Evolutionary conservation across 1,140 invertebrate species (phyloP).

Genomic region (Eulimnadia texana): DNA sequence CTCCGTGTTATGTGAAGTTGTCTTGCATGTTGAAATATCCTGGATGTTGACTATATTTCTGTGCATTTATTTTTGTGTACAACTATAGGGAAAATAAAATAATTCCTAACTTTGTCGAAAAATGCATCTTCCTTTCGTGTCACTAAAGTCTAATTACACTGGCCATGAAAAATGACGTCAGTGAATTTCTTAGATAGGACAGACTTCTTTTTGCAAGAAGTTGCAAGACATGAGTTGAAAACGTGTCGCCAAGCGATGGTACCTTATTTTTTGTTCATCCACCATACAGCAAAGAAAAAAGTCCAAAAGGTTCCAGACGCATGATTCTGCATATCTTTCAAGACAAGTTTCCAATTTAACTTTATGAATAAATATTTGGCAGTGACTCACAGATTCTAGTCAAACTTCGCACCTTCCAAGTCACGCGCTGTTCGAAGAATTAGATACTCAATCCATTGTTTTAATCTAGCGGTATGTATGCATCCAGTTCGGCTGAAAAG

Average conservation of each 20-base stretch:
- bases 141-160: too few species aligned
- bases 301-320: neutral
- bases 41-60: too few species aligned
- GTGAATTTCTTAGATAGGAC: neutral
- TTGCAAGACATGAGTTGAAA: neutral
- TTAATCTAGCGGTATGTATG: neutral
- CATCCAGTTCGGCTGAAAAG: neutral
- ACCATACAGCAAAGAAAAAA: neutral
- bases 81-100: too few species aligned
- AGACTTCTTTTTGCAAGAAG: neutral
- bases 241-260: neutral
- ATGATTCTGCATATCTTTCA: neutral
- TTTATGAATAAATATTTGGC: neutral
- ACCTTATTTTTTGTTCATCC: neutral
- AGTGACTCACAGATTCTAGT: neutral
- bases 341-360: neutral
- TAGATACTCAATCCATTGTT: too few species aligned
- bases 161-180: neutral
- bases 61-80: too few species aligned
- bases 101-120: too few species aligned
- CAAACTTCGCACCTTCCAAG: neutral
- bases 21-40: too few species aligned
- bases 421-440: too few species aligned
- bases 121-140: too few species aligned
- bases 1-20: too few species aligned